Evolutionary conservation across 2,797 vertebrate species (phyloP), one percentile per base, ranked within the genome.

Genomic region (Phalloptychus januarius): DNA sequence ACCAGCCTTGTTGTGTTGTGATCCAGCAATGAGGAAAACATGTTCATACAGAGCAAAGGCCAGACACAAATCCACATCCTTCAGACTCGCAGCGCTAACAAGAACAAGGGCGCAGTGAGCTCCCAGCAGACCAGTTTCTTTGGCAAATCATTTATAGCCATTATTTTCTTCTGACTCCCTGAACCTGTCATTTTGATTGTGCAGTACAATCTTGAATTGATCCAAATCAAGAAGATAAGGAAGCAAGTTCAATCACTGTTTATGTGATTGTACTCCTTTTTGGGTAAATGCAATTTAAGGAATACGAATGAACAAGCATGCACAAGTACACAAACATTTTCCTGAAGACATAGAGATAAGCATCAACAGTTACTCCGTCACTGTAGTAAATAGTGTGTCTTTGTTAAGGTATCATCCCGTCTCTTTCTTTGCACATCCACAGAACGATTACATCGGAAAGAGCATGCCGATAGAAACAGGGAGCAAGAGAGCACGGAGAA

Each of bases 401-500:
- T 86, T 87, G 89, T 91, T 83, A 80, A 90, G 79, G 86, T 86
- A 86, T 88, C 85, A 80, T 80, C 79, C 72, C 90, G 87, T 86
- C 78, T 90, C 78, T 80, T 84, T 87, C 82, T 85, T 83, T 86
- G 81, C 83, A 65, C 77, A 83, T 82, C 74, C 79, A 73, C 78
- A 81, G 80, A 87, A 77, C 87, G 90, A 92, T 94, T 88, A 87
- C 81, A 92, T 90, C 71, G 23, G 71, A 72, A 79, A 75, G 73
- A 83, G 79, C 36, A 20, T 73, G 74, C 73, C 45, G 84, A 88
- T 89, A 83, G 80, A 89, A 85, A 79, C 4, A 45, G 82, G 74
- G 87, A 82, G 76, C 83, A 45, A 58, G 84, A 79, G 84, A 87
- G 85, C 81, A 52, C 28, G 63, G 76, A 77, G 86, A 77, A 82